Conservation (phyloP, 2,797 vertebrate genomes). For the Sternotherus odoratus region DNA sequence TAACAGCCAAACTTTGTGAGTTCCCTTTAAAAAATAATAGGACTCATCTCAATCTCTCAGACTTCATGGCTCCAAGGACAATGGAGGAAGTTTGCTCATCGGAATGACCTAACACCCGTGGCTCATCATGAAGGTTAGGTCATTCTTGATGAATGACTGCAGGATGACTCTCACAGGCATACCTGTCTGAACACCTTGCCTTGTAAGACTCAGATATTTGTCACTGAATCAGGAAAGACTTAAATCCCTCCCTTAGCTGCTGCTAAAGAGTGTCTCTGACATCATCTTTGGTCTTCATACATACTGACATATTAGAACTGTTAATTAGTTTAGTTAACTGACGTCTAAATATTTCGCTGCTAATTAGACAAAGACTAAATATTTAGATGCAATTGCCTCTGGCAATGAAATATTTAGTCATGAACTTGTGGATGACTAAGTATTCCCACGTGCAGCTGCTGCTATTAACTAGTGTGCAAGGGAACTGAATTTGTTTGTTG, state of each 20-base stretch:
- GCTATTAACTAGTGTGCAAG: neutral
- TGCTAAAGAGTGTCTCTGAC: neutral
- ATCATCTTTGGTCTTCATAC: neutral
- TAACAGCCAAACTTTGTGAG: neutral
- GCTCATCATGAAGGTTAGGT: neutral
- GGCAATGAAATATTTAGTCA: neutral
- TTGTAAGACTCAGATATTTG: neutral
- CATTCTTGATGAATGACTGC: neutral
- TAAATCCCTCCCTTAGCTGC: neutral
- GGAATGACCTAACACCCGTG: neutral
- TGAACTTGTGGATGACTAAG: neutral
- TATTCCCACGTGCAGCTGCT: neutral
- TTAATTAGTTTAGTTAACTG: neutral
- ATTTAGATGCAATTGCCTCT: neutral
- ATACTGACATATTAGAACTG: neutral
- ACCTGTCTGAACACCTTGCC: neutral
- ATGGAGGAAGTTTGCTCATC: neutral
- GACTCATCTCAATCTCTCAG: neutral
- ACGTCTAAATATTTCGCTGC: neutral
- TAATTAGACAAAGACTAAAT: neutral
- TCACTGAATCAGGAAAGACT: neutral
- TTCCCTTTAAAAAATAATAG: neutral
- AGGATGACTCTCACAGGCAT: neutral
- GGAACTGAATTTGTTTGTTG: neutral
- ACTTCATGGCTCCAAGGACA: neutral